Percentiles rank a stretch among this genome's conserved stretches.
Evolutionary conservation across 2,888 invertebrate species (phyloP).

Genomic region (Mantis religiosa): DNA sequence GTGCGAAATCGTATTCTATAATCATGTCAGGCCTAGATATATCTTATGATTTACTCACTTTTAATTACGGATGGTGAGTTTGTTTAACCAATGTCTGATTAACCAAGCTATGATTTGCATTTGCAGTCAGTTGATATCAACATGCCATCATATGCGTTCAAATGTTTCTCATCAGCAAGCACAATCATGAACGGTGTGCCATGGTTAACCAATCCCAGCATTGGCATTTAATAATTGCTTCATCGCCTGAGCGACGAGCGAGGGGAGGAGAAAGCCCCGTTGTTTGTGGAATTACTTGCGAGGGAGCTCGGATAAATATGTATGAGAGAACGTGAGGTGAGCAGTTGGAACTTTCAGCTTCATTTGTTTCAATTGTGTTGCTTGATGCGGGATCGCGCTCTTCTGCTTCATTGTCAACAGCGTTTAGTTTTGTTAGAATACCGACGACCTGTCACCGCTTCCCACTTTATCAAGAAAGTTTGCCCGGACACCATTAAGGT

Average conservation of each 20-base stretch:
- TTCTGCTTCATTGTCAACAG: neutral
- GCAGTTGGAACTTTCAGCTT: neutral
- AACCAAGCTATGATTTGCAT: neutral
- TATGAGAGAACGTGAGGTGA: neutral
- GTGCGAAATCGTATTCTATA: too few species aligned
- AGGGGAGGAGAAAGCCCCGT: neutral
- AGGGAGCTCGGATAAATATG: neutral
- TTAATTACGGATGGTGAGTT: too few species aligned
- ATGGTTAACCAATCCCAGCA: neutral
- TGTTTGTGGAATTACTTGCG: neutral
- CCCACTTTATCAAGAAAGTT: too few species aligned
- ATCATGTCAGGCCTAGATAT: too few species aligned
- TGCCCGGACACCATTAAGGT: too few species aligned
- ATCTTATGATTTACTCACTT: too few species aligned
- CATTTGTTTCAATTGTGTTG: neutral
- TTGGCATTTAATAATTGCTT: neutral
- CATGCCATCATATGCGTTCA: neutral
- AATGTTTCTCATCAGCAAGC: neutral
- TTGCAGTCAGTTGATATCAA: too few species aligned
- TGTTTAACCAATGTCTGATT: neutral
- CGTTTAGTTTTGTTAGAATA: neutral
- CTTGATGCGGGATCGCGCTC: neutral
- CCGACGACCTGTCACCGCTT: too few species aligned
- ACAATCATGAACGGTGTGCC: neutral
- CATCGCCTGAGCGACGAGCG: neutral